Base-by-base conservation (phyloP, 2,113 vertebrate genomes). In the Xenotilapia flavipinnis region DNA sequence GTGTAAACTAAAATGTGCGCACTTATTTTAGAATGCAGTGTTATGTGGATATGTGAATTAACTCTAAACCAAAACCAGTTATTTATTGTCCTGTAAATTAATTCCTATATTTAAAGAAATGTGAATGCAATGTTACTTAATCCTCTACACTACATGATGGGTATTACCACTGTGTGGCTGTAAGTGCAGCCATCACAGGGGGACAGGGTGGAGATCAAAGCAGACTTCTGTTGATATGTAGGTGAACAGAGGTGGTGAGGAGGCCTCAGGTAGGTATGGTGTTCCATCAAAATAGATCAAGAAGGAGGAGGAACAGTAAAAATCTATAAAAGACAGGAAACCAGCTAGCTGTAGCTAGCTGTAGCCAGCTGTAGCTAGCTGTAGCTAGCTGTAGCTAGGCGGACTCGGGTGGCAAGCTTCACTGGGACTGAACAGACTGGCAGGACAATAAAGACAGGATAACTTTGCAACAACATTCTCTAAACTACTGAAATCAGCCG, bases 361-460 rank as follows among this genome's bases (percentile, higher is more conserved):
- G 23, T 23, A 23, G 23, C 23, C 1, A 26, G 23, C 23, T 26
- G 23, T 26, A 26, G 23, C 23, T 1, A 23, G 23, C 23, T 19
- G 31, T 11, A 53, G 51, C 51, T n/a, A 53, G 9, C 9, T 11
- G 28, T 19, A 19, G 17, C 58, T 62, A 62, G 28, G 58, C 0
- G 3, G 26, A 6, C 26, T 58, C 7, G 5, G 55, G 0, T 31
- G 55, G 55, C 55, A 58, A 2, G 14, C 55, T 9, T 58, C 14
- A 31, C 55, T 58, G 26, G 0, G 14, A 31, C 13, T 31, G 55
- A 58, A 28, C 55, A 31, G 26, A 58, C 2, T 58, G 55, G 23
- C 23, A 28, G 55, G 55, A 58, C 23, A 28, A 28, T 58, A 15
- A 1, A 58, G 13, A 15, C 55, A 58, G 55, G 13, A 58, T 15